Evolutionary conservation across 2,888 invertebrate genomes (phyloP), one percentile per base, ranked within the genome.

Genomic region (Molanna angustata): DNA sequence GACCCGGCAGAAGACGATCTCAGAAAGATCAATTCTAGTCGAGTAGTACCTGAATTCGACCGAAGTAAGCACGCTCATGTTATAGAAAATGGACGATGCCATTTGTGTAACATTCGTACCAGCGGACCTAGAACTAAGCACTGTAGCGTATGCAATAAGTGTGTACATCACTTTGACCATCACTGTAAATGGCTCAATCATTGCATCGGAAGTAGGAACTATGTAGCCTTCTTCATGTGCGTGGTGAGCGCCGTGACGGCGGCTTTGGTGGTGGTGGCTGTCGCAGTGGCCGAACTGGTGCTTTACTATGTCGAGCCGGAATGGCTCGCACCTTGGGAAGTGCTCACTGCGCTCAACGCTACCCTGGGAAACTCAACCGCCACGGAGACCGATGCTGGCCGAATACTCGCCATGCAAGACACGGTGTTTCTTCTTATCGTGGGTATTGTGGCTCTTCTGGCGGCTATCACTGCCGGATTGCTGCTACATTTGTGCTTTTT

Each of bases 151-250:
- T 98, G 98, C 76, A 98, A 98, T 79, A 98, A 98, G 80, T 98
- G 98, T 73, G 90, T 98, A 45, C 85, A 86, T 11, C 81, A 84
- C 53, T 98, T 98, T 72, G 97, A 98, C 70, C 97, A 97, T 71
- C 97, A 98, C 72, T 98, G 97, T 79, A 94, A 95, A 79, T 98
- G 98, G 97, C 79, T 98, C 62, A 98, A 98, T 77, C 96, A 94
- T 72, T 98, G 98, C 75, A 85, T 98, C 57, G 98, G 98, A 6
- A 83, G 83, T 39, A 79, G 93, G 62, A 97, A 96, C 71, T 97
- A 96, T 78, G 80, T 79, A 37, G 83, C 86, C 20, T 94, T 94
- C 70, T 79, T 92, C 61, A 83, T 85, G 68, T 88, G 90, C 66
- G 85, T 93, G 49, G 78, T 84, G 52, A 87, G 90, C 46, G 91